Base-by-base conservation (phyloP, 1,140 invertebrate genomes). In the Neodiprion virginianus region DNA sequence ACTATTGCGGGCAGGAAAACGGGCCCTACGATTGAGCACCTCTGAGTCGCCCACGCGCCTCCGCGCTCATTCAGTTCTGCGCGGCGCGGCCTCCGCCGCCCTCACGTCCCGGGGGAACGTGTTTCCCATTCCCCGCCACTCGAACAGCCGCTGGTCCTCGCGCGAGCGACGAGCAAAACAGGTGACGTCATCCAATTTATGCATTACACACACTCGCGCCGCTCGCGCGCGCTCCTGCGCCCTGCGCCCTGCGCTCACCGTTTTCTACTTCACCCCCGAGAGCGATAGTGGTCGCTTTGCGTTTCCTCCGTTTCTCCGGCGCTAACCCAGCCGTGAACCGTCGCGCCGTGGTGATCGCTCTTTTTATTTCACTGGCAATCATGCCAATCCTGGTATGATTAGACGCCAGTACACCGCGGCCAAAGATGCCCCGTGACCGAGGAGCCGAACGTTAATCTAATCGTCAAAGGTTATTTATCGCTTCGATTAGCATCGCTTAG, bases 401-500 rank as follows among this genome's bases (percentile, higher is more conserved):
- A 61, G 53, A 61, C 4, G 53, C 11, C n/a, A 61, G 8, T 17
- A 61, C 53, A 61, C 53, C 8, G 53, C n/a, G 8, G 53, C 53
- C 53, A 61, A 0, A 14, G 53, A 61, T 61, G 11, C 11, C 11
- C 11, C 53, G 3, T 8, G 53, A 61, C 53, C 11, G 53, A 61
- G 53, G 53, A 17, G 53, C 53, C 4, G n/a, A 61, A 61, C 53
- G 53, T 17, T 61, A 61, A 61, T 61, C 53, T 61, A 61, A 61
- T 61, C 53, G 53, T 61, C 53, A 61, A 61, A 61, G 53, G 8
- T 61, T 61, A 61, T 61, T 61, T 61, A 61, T 61, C 53, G 53
- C 53, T 61, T 61, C 53, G 53, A 61, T 61, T 61, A 61, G 53
- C 53, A 61, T 61, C 53, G 53, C 53, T 61, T 61, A 8, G 53